phyloP scores from a whole-genome alignment of 2,888 invertebrate species.

The Argyra leucocephala region DNA sequence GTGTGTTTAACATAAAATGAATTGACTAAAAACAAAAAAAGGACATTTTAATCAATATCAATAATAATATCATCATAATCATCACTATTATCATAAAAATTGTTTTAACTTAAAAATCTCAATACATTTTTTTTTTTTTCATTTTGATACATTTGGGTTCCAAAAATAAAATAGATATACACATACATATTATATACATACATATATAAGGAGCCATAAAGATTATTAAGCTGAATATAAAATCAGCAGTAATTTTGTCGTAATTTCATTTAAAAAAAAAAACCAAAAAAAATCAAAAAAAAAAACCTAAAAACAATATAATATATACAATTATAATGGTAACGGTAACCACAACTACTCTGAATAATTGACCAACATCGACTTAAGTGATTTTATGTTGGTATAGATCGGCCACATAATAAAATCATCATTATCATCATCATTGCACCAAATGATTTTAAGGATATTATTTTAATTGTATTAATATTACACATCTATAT shows the following conservation, averaged over 20 bases:
- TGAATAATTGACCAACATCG: neutral
- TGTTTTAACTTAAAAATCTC: neutral
- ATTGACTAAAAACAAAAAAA: neutral
- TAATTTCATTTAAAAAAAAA: neutral
- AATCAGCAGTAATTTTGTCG: neutral
- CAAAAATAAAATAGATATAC: too few relatives aligned
- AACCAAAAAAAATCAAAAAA: too few relatives aligned
- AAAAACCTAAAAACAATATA: too few relatives aligned
- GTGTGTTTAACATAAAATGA: too few relatives aligned
- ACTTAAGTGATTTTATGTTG: neutral
- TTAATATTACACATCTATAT: too few relatives aligned
- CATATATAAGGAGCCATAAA: neutral
- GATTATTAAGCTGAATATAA: neutral
- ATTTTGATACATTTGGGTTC: neutral
- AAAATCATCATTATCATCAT: too few relatives aligned
- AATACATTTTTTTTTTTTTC: neutral
- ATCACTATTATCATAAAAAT: neutral
- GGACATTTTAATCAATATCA: neutral
- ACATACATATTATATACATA: too few relatives aligned
- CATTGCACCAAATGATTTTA: neutral
- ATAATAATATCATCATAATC: neutral
- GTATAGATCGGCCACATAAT: too few relatives aligned
- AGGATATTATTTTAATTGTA: neutral
- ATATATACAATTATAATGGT: too few relatives aligned
- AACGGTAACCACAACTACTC: neutral